Evolutionary conservation across 1,140 invertebrate genomes (phyloP).

Genomic region (Drosophila neocordata): DNA sequence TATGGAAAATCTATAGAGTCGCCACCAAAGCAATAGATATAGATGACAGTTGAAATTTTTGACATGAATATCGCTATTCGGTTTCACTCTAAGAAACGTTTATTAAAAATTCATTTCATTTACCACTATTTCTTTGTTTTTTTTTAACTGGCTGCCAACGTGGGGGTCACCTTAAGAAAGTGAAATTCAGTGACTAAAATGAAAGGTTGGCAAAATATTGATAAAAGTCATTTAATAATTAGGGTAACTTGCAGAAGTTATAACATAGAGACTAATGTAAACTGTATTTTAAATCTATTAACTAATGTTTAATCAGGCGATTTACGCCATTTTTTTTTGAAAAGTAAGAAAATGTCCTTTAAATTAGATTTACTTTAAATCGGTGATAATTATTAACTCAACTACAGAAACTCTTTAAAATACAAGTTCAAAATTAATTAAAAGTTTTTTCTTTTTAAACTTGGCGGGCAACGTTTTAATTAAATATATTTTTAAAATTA

Average conservation of each 20-base stretch:
- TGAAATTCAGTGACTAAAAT: not conserved
- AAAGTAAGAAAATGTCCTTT: no score
- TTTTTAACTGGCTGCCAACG: not conserved
- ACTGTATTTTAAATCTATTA: no score
- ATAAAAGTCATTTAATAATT: not conserved
- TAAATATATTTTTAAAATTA: not conserved
- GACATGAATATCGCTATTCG: not conserved
- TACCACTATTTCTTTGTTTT: not conserved
- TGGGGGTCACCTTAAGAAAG: not conserved
- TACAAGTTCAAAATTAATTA: no score
- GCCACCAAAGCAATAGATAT: not conserved
- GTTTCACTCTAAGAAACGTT: not conserved
- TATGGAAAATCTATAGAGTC: constrained; percentile 14
- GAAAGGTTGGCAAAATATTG: not conserved
- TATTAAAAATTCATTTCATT: not conserved
- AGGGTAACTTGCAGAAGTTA: no score
- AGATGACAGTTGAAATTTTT: constrained; percentile 1
- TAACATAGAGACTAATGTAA: no score
- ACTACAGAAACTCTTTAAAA: no score
- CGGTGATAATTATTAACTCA: no score
- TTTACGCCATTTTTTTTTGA: no score
- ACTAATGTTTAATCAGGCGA: no score
- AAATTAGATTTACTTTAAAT: no score
- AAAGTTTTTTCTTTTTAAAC: not conserved
- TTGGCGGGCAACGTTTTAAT: not conserved